Evolutionary conservation across 1,140 invertebrate species (phyloP), one percentile per base, ranked within the genome.

Genomic region (Euura lappo): DNA sequence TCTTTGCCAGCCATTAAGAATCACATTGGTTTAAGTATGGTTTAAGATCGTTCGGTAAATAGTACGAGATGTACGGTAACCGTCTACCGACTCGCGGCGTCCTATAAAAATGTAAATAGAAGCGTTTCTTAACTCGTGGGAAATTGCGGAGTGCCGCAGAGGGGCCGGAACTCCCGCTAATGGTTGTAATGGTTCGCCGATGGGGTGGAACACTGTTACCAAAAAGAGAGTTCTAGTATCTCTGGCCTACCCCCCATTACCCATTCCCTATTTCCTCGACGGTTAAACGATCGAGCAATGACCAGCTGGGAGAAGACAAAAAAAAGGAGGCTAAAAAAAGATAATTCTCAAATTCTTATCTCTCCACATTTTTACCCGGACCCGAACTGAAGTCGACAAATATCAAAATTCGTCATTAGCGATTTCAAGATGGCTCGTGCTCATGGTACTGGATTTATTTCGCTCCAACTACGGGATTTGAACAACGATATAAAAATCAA

Each of bases 71-170:
- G 73, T 72, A 28, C 44, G 28, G 47, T 51, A 72, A 60, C 13
- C 51, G 4, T 60, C 28, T 60, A 60, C 13, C 51, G 51, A 11
- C 51, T 72, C 72, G 75, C 73, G 60, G 69, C 68, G 28, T 66
- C 72, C 76, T 71, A 78, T 78, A 74, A 78, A 74, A 74, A 78
- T 76, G 73, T 73, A 76, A 76, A 74, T 75, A 75, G 75, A 60
- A 74, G 65, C 51, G n/a, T 71, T 71, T 71, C 71, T 72, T 74
- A 72, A 76, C 69, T 60, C 51, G 51, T 60, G 66, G 72, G 43
- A 70, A 75, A 45, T 43, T 64, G 13, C 60, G 45, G 11, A 7
- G 70, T 68, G 68, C 67, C 45, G 45, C 47, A 72, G 72, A 76
- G 69, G 72, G 65, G 69, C 71, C 75, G 76, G 71, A 71, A 76